A percentile compares a stretch with the other conserved stretches of the same genome.
phyloP scores from a whole-genome alignment of 2,797 vertebrate species.

The Sebastes minor region DNA sequence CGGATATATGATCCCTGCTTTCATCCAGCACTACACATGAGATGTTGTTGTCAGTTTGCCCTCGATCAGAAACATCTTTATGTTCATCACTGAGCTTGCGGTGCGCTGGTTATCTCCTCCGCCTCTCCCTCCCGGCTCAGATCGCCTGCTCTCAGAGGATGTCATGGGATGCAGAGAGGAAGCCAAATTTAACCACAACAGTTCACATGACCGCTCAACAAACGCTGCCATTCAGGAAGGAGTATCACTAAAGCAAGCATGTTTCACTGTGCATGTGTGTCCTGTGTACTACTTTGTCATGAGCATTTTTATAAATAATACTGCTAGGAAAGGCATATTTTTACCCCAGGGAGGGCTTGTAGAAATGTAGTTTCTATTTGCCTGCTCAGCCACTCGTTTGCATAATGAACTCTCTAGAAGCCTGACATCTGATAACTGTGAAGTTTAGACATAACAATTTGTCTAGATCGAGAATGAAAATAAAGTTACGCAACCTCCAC shows the following conservation, averaged over 20 bases:
- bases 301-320: background rate
- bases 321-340: background rate
- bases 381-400: background rate
- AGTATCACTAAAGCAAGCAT: constrained; percentile 15
- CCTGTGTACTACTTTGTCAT: background rate
- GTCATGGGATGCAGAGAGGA: constrained; percentile 69
- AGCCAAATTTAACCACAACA: constrained; percentile 63
- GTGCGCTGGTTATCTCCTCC: background rate
- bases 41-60: background rate
- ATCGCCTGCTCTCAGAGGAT: constrained; percentile 41
- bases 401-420: background rate
- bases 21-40: background rate
- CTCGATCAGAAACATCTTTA: background rate
- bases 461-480: background rate
- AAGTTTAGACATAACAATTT: background rate
- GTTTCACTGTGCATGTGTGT: constrained; percentile 16
- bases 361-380: background rate
- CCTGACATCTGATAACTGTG: background rate
- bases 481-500: background rate
- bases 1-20: constrained; percentile 5
- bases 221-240: constrained; percentile 65
- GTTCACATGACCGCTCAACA: constrained; percentile 75
- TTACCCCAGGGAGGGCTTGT: background rate
- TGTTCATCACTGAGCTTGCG: constrained; percentile 4
- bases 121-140: background rate